Conservation (phyloP, 1,140 invertebrate genomes). For the Marisa cornuarietis region DNA sequence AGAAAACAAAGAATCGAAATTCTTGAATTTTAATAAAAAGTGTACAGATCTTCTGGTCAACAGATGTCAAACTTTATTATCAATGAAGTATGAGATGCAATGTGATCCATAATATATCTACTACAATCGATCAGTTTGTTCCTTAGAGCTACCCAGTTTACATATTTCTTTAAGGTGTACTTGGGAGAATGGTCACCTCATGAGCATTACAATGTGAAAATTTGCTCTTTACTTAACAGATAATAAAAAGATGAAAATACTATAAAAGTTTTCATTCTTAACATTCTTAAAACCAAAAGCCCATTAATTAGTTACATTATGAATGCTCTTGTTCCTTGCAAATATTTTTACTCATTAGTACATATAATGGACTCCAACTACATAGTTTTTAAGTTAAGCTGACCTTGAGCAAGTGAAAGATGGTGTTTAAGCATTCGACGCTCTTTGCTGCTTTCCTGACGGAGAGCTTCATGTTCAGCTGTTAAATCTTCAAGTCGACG, state of each 20-base stretch:
- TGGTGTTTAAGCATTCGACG: conserved; percentile 58
- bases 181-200: too few species aligned
- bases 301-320: background rate
- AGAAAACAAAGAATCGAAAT: too few species aligned
- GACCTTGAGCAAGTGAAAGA: conserved; percentile 56
- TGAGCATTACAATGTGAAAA: too few species aligned
- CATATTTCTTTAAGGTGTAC: too few species aligned
- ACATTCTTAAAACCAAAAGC: background rate
- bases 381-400: background rate
- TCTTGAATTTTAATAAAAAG: too few species aligned
- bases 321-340: background rate
- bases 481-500: conserved; percentile 58
- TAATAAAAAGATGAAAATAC: background rate
- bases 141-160: too few species aligned
- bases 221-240: background rate
- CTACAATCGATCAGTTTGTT: too few species aligned
- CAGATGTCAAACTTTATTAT: too few species aligned
- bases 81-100: too few species aligned
- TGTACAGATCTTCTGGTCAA: too few species aligned
- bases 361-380: background rate
- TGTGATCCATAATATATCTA: too few species aligned
- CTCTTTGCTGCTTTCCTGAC: conserved; percentile 51
- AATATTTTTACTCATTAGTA: too few species aligned
- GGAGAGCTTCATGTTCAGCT: conserved; percentile 44
- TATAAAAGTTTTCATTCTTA: background rate